A percentile compares a stretch with the other conserved stretches of the same genome.
Evolutionary conservation across 1,140 invertebrate species (phyloP).

Genomic region (Pseudomyrmex gracilis): DNA sequence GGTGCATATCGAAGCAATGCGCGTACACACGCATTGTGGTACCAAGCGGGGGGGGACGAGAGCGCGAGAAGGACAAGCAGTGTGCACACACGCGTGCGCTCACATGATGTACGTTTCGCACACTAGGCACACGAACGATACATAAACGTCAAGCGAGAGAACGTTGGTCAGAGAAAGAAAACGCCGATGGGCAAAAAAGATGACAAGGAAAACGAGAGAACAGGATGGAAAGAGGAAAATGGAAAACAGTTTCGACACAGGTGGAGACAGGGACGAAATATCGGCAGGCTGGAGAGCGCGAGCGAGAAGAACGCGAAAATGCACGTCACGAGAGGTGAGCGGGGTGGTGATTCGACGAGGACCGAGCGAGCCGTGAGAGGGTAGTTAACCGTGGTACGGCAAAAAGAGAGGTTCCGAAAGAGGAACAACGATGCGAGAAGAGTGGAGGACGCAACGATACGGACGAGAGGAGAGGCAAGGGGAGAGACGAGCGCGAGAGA

Average conservation of each 20-base stretch:
- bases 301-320: conserved; percentile 53
- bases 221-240: conserved; percentile 23
- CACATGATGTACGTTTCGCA: conserved; percentile 63
- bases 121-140: conserved; percentile 66
- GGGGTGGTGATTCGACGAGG: conserved; percentile 39
- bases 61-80: conserved; percentile 56
- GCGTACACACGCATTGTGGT: conserved; percentile 22
- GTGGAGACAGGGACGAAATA: conserved; percentile 22
- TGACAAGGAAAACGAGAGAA: neutral
- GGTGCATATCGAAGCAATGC: conserved; percentile 53
- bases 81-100: conserved; percentile 30
- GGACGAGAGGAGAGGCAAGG: conserved; percentile 31
- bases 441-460: conserved; percentile 42
- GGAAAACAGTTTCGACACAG: neutral
- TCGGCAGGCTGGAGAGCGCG: neutral
- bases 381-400: neutral
- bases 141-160: conserved; percentile 67
- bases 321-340: conserved; percentile 38
- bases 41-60: conserved; percentile 20
- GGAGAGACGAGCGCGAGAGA: conserved; percentile 27
- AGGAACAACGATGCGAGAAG: conserved; percentile 45
- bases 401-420: conserved; percentile 28
- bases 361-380: conserved; percentile 32
- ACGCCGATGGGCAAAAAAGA: conserved; percentile 15
- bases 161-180: conserved; percentile 57